Conservation (phyloP, 2,113 vertebrate genomes). For the Saguinus midas region DNA sequence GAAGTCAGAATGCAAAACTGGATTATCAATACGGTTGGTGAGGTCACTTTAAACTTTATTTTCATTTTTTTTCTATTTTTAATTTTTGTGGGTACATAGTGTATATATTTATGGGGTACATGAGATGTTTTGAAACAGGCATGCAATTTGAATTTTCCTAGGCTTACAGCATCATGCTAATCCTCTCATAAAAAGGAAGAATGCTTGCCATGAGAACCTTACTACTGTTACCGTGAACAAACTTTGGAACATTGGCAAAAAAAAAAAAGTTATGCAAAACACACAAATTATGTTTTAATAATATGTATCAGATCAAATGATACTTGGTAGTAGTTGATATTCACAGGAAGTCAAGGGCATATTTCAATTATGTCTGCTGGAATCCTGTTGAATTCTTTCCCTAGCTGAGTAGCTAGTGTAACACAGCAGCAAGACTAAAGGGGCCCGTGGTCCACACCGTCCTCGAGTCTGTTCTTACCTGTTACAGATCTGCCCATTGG, state of each 20-base stretch:
- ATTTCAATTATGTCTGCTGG: neutral
- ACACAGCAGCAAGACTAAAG: neutral
- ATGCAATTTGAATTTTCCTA: neutral
- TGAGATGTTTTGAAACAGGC: too few relatives aligned
- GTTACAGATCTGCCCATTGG: neutral
- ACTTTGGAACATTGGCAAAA: slow-evolving; percentile 29
- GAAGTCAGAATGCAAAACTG: slow-evolving; percentile 23
- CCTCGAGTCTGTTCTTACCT: neutral
- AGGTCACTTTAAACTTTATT: too few relatives aligned
- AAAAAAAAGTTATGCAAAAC: slow-evolving; percentile 17
- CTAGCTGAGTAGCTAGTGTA: too few relatives aligned
- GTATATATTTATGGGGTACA: too few relatives aligned
- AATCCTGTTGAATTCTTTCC: slow-evolving; percentile 42
- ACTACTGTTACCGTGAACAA: slow-evolving; percentile 39
- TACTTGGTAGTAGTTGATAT: slow-evolving; percentile 50
- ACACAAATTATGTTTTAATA: slow-evolving; percentile 42
- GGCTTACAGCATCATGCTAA: neutral
- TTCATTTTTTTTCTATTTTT: too few relatives aligned
- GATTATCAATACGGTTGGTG: too few relatives aligned
- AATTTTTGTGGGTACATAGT: too few relatives aligned
- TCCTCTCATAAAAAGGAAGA: slow-evolving; percentile 52
- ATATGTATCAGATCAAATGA: neutral
- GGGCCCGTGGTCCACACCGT: fast-evolving
- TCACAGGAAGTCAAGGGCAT: neutral
- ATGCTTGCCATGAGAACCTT: neutral